Evolutionary conservation across 2,113 vertebrate species (phyloP).

Genomic region (Lasiurus cinereus): DNA sequence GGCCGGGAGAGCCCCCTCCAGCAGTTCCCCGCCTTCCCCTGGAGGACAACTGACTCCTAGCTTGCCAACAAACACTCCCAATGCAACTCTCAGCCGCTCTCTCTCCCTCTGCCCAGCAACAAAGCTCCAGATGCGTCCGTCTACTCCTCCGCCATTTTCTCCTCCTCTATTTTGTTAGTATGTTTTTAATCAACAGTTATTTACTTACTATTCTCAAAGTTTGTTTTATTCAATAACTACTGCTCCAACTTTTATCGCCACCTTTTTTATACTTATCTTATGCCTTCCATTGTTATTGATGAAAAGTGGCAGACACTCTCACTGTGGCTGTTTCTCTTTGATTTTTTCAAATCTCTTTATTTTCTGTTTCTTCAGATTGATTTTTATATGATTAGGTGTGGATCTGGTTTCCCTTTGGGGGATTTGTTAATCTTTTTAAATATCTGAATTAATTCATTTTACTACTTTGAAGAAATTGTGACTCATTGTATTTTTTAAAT

Average conservation of each 20-base stretch:
- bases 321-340: not conserved
- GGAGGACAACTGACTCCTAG: too few species aligned
- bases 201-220: not conserved
- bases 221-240: not conserved
- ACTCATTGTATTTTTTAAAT: slow-evolving; percentile 12
- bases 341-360: not conserved
- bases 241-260: not conserved
- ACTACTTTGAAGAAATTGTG: not conserved
- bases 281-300: not conserved
- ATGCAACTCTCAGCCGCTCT: too few species aligned
- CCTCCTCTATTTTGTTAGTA: too few species aligned
- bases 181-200: not conserved
- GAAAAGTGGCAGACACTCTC: not conserved
- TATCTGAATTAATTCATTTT: not conserved
- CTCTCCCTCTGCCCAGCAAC: too few species aligned
- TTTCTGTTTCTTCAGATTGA: not conserved
- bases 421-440: not conserved
- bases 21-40: too few species aligned
- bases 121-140: too few species aligned
- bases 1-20: too few species aligned
- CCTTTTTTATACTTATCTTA: not conserved
- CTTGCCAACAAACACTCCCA: too few species aligned
- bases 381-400: not conserved
- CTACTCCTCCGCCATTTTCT: too few species aligned
- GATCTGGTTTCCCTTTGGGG: not conserved